Evolutionary conservation across 2,888 invertebrate species (phyloP), one percentile per base, ranked within the genome.

Genomic region (Melolontha melolontha): DNA sequence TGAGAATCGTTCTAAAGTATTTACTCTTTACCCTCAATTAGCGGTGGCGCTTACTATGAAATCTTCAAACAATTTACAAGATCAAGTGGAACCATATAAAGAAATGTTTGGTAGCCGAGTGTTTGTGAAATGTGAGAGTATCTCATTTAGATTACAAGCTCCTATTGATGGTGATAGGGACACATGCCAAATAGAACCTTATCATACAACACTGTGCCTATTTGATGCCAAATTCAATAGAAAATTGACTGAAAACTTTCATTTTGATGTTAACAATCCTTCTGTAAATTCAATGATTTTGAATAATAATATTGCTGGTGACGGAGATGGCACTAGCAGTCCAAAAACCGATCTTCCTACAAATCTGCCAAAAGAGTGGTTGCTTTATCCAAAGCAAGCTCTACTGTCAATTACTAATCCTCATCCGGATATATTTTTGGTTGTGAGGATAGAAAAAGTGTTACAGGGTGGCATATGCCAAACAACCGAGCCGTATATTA

Each of bases 241-340:
- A 79, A 97, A 97, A 84, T 86, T 98, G 72, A 94, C 96, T 1
- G 97, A 97, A 82, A 96, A 95, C 84, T 97, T 97, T 84, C 92
- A 95, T 82, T 94, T 95, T 79, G 94, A 95, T 81, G 86, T 95
- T 12, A 95, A 95, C 84, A 90, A 91, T 78, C 87, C 90, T 8
- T 87, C 89, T 71, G 90, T 93, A n/a, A 83, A 86, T 54, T 86
- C 86, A 69, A 85, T 90, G 81, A 76, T 90, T 70, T 84, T 75
- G 59, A 80, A 76, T 70, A 65, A 47, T 34, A 66, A 52, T 27
- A 51, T 42, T 17, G 29, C 34, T 12, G 34, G 17, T 69, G 78
- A 64, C 77, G 78, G 1, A 70, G 75, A 6, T 14, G 50, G 75
- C 83, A 73, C n/a, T 16, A 10, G 10, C 2, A 59, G 34, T 40